A percentile compares a stretch with the other conserved stretches of the same genome.
Conservation (phyloP, 2,113 vertebrate genomes). For the Corydoras maculifer region DNA sequence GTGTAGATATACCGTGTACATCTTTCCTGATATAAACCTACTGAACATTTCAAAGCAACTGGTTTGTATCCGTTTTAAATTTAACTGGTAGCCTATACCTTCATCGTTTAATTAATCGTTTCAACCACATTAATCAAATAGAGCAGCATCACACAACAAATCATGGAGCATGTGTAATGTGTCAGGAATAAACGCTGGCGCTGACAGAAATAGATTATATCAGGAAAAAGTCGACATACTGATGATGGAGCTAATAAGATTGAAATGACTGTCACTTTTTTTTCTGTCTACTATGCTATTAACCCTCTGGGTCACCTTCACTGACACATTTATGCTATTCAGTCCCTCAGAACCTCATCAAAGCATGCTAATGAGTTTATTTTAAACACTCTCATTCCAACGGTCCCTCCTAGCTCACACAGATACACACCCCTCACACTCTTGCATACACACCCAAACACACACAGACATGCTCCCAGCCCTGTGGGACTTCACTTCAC, state of each 20-base stretch:
- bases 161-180: too few species aligned
- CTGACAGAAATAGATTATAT: not conserved
- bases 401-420: slow-evolving; percentile 12
- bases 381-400: slow-evolving; percentile 27
- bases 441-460: not conserved
- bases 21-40: too few species aligned
- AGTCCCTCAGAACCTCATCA: slow-evolving; percentile 38
- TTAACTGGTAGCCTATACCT: too few species aligned
- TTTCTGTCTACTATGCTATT: slow-evolving; percentile 12
- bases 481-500: slow-evolving; percentile 11
- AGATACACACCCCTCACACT: slow-evolving; percentile 6
- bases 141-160: too few species aligned
- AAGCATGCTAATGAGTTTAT: slow-evolving; percentile 40
- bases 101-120: too few species aligned
- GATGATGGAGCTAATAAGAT: not conserved
- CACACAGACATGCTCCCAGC: slow-evolving; percentile 10
- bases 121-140: too few species aligned
- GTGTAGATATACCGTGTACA: too few species aligned
- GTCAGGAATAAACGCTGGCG: not conserved
- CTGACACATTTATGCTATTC: slow-evolving; percentile 17
- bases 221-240: not conserved
- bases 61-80: too few species aligned
- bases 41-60: too few species aligned
- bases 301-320: slow-evolving; percentile 36
- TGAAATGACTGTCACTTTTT: slow-evolving; percentile 6